Evolutionary conservation across 2,888 invertebrate genomes (phyloP), one percentile per base, ranked within the genome.

Genomic region (Embidobia sp.): DNA sequence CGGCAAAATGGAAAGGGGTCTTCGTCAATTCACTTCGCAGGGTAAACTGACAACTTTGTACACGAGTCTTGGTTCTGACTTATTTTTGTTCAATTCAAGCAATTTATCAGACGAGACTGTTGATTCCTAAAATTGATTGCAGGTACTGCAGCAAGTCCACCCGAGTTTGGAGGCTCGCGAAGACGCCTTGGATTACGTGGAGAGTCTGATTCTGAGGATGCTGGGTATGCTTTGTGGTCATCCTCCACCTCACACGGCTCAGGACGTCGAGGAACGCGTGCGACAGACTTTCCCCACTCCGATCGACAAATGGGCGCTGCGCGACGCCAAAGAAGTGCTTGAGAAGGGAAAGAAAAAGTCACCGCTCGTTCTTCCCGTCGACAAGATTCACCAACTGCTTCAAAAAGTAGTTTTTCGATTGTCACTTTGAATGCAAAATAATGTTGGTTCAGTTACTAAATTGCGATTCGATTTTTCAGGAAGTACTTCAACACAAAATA

Each of bases 241-340:
- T 83, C 96, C 96, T 18, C 93, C 94, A 75, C 95, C 95, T 8
- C 95, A 95, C 85, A 94, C 95, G 18, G 89, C 89, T 8, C 90
- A 95, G 93, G 98, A 98, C 91, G 96, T 98, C 82, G 98, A 98
- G 88, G 97, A 97, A 84, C 92, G 97, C 79, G 97, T 98, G 27
- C 93, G 95, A 80, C 95, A 95, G 82, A 96, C 96, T 57, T 98
- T 98, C 91, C 98, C 98, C n/a, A 95, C 95, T 10, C 98, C 98
- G 2, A 95, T 98, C 82, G 97, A 98, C 90, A 94, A 94, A 88
- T 98, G 98, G 97, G 97, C 98, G 49, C 92, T 97, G 73, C 93
- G 93, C 79, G 98, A 98, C 88, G 98, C 98, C 11, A 94, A 95
- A 80, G 95, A 95, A 85, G 95, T 95, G 48, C 91, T 95, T 77